Base-by-base conservation (phyloP, 2,113 vertebrate species). In the Pterocles gutturalis region DNA sequence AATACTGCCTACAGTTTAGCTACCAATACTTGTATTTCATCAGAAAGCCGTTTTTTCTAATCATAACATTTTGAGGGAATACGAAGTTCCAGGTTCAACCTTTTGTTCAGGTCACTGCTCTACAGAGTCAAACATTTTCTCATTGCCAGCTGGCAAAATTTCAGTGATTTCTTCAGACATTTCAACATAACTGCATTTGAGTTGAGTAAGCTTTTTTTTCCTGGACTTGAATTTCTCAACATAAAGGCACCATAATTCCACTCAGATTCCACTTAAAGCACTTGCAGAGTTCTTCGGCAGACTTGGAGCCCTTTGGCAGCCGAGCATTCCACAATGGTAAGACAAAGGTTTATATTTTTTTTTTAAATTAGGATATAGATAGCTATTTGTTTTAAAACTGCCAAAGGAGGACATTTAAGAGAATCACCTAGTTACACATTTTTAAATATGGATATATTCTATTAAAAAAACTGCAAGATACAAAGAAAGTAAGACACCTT, bases 251-350 rank as follows among this genome's bases (percentile, higher is more conserved):
- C n/a, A 18, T 34, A 70, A 88, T 82, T 79, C 24, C 29, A 84
- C 36, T 75, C 61, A 48, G 43, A 51, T 78, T 82, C 51, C 21
- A 43, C 9, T 36, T n/a, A 41, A 67, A 83, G 34, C 33, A 24
- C 5, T 89, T 54, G n/a, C 48, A 72, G 65, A 57, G n/a, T 51
- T 54, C 64, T 72, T 69, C 38, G 45, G 58, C 10, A 73, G 15
- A 7, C 25, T 34, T 33, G 22, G 34, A 89, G 45, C 9, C 61
- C 29, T 90, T 64, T 51, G 36, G 61, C 87, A 95, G 33, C 17
- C 43, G 55, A 14, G 31, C 2, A 5, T 81, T 81, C 69, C 55
- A 67, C 80, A 70, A 96, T 95, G 93, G 95, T 96, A 83, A 96
- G 89, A 67, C 31, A 71, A 71, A 75, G 10, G 6, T 67, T 87